phyloP scores from a whole-genome alignment of 2,113 vertebrate genomes.

The Rutilus rutilus region DNA sequence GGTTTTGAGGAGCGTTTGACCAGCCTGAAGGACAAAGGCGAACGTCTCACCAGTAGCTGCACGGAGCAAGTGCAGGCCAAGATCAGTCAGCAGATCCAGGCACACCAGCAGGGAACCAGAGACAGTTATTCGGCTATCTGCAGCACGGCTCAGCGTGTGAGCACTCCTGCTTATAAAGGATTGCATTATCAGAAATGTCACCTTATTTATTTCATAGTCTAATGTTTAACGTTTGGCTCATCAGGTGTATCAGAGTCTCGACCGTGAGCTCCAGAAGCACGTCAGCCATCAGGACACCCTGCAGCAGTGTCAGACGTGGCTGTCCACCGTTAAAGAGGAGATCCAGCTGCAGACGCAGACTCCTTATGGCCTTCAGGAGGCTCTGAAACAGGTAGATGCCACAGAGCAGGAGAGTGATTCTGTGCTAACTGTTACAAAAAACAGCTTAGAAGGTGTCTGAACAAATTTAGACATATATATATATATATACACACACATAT shows the following conservation, averaged over 20 bases:
- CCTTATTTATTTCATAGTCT: background rate
- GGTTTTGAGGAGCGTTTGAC: conserved; percentile 91
- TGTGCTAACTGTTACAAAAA: background rate
- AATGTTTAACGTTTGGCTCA: conserved; percentile 15
- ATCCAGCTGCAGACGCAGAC: conserved; percentile 77
- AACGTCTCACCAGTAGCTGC: conserved; percentile 83
- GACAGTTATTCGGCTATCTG: conserved; percentile 98
- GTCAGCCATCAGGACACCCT: conserved; percentile 93
- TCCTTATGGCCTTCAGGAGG: conserved; percentile 84
- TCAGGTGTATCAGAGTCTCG: conserved; percentile 94
- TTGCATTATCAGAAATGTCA: background rate
- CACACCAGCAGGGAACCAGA: conserved; percentile 89
- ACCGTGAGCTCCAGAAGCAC: conserved; percentile 93
- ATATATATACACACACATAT: no score
- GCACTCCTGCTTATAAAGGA: conserved; percentile 49
- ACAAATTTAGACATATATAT: background rate
- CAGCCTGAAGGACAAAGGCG: conserved; percentile 83
- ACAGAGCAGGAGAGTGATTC: background rate
- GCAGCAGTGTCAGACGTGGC: conserved; percentile 91
- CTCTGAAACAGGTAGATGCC: conserved; percentile 84
- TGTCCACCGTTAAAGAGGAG: conserved; percentile 82
- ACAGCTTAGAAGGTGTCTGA: background rate
- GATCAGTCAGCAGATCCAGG: conserved; percentile 86
- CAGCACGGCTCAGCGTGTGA: conserved; percentile 94
- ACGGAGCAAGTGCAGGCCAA: conserved; percentile 87